These are phyloP conservation scores for Cerceris ruficornis DNA, from an alignment of 2,888 invertebrate species.

Conservation along the genomic window DNA sequence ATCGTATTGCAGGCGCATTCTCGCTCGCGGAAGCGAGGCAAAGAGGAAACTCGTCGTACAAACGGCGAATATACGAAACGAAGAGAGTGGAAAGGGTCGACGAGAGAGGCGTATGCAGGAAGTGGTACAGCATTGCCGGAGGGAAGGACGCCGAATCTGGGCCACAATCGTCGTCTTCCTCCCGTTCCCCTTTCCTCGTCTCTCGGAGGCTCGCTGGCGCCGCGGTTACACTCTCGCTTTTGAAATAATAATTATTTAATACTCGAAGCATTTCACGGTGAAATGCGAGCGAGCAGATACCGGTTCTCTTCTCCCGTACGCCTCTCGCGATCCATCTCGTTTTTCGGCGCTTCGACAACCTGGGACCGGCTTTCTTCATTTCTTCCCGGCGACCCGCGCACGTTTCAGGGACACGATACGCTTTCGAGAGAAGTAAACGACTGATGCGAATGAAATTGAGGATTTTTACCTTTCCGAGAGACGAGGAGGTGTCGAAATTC, in stretches of 20 bases:
- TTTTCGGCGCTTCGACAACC: not conserved
- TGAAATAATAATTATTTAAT: constrained; percentile 81
- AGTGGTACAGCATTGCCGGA: constrained; percentile 79
- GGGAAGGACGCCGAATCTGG: constrained; percentile 81
- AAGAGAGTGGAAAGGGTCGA: constrained; percentile 3
- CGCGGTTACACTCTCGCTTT: constrained; percentile 76
- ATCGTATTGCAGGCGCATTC: constrained; percentile 68
- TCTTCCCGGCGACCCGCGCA: no score
- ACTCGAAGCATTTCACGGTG: constrained; percentile 63
- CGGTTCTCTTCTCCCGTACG: constrained; percentile 39
- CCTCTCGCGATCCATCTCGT: constrained; percentile 20
- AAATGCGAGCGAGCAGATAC: constrained; percentile 63
- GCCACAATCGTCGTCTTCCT: constrained; percentile 65
- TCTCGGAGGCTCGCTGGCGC: constrained; percentile 48
- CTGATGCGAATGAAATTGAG: no score
- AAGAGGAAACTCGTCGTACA: constrained; percentile 8
- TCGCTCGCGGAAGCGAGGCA: constrained; percentile 17
- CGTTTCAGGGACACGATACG: no score
- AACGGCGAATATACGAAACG: not conserved
- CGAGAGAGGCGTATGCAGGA: constrained; percentile 65
- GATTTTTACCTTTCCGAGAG: no score
- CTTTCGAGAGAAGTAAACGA: no score
- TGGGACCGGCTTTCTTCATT: no score
- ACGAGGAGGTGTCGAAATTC: no score
- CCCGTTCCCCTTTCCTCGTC: constrained; percentile 15